Conservation (phyloP, 1,140 invertebrate species). For the Papilio xuthus region DNA sequence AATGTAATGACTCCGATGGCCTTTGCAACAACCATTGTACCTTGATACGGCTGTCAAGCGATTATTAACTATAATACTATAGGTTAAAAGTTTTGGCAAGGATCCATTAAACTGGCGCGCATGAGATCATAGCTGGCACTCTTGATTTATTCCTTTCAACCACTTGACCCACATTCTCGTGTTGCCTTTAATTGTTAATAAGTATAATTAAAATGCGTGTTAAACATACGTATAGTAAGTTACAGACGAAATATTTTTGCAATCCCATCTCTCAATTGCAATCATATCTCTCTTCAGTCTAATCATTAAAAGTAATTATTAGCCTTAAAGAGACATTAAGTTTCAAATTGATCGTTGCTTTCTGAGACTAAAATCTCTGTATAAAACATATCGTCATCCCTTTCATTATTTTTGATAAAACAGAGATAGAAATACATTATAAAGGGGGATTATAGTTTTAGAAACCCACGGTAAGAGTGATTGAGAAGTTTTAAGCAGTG, state of each 20-base stretch:
- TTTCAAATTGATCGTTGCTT: too few species aligned
- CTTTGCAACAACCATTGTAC: conserved; percentile 54
- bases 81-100: conserved; percentile 44
- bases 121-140: conserved; percentile 73
- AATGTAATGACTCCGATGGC: conserved; percentile 73
- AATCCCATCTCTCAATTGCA: not conserved
- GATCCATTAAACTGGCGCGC: conserved; percentile 40
- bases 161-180: conserved; percentile 76
- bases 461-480: too few species aligned
- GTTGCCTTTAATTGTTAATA: conserved; percentile 81
- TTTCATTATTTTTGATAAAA: too few species aligned
- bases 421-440: too few species aligned
- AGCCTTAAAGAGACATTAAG: too few species aligned
- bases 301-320: not conserved
- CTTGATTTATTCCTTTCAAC: conserved; percentile 80
- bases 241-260: not conserved
- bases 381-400: too few species aligned
- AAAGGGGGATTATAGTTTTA: too few species aligned
- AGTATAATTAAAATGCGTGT: conserved; percentile 80
- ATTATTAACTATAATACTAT: conserved; percentile 51
- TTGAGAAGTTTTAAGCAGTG: too few species aligned
- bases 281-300: not conserved
- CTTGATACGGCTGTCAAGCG: conserved; percentile 38
- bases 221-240: conserved; percentile 55
- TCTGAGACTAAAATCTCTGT: too few species aligned